These are phyloP conservation scores for Grapholita molesta DNA, from an alignment of 1,140 invertebrate species.

Conservation along the genomic window DNA sequence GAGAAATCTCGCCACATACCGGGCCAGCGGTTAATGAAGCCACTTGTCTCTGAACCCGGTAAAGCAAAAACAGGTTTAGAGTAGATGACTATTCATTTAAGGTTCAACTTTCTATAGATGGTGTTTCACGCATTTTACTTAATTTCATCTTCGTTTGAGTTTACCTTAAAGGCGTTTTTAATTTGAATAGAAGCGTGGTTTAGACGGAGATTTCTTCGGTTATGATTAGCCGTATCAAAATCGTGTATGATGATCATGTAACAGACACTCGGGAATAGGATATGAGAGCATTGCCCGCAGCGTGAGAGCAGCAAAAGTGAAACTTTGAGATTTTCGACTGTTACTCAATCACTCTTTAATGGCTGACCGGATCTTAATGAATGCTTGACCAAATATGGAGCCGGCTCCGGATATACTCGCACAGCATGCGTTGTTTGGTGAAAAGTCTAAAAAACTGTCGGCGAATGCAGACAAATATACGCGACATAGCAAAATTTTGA, in stretches of 20 bases:
- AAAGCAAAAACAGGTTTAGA: slow-evolving; percentile 47
- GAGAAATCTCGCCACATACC: slow-evolving; percentile 37
- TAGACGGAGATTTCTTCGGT: not conserved
- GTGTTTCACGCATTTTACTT: slow-evolving; percentile 38
- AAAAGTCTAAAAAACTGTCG: slow-evolving; percentile 2
- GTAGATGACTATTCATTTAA: slow-evolving; percentile 41
- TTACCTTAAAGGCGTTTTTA: not conserved
- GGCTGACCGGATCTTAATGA: slow-evolving; percentile 13
- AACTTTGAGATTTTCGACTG: slow-evolving; percentile 8
- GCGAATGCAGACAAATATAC: not conserved
- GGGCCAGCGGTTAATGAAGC: slow-evolving; percentile 31
- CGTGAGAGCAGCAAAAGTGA: slow-evolving; percentile 15
- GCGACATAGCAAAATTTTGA: not conserved
- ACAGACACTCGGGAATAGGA: slow-evolving; percentile 4
- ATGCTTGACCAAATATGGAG: slow-evolving; percentile 14
- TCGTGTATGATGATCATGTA: slow-evolving; percentile 7
- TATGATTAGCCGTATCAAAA: not conserved
- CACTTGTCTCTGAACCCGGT: slow-evolving; percentile 29
- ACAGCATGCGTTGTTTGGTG: slow-evolving; percentile 1
- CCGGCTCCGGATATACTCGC: not conserved
- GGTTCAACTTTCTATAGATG: slow-evolving; percentile 51
- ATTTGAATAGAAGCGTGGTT: slow-evolving; percentile 10
- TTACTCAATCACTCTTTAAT: slow-evolving; percentile 16
- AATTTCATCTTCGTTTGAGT: slow-evolving; percentile 36
- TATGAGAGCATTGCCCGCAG: slow-evolving; percentile 4